Evolutionary conservation across 1,140 invertebrate species (phyloP), one percentile per base, ranked within the genome.

Genomic region (Penaeus japonicus): DNA sequence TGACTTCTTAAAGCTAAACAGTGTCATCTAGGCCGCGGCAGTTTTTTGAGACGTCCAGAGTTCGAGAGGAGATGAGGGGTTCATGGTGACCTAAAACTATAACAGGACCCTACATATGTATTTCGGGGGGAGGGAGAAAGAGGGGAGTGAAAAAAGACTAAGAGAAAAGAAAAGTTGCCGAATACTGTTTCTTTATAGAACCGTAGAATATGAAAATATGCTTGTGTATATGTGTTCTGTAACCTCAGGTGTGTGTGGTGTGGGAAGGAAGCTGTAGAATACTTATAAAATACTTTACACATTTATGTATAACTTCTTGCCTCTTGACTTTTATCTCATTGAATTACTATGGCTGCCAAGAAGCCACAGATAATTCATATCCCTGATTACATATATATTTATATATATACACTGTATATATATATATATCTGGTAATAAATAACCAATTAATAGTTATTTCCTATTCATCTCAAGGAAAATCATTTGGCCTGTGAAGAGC

Each of bases 21-120:
- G 87, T 88, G 87, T 88, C 80, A 88, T 88, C 86, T 88, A 88
- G 87, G 87, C 87, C 87, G 87, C 87, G 87, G 87, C 87, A 88
- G 87, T 88, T 83, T 85, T 88, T 83, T 88, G 87, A 88, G 87
- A 88, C 81, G 80, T 86, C 77, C 59, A 79, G 85, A 73, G 35
- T 84, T 83, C 59, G 80, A 30, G 87, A 83, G 81, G 87, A 88
- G 87, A 88, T 88, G 87, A 88, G 87, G 87, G 87, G 87, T 88
- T 62, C 32, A 70, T 78, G 85, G 62, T 87, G 79, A 62, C 78
- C 47, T 81, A 65, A 82, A 77, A 75, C 81, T 54, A 77, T 55
- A 73, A 59, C 54, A 73, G 39, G 62, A 80, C 55, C 62, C 70
- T 27, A 81, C 39, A 30, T 62, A 70, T 62, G 62, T 62, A 82